phyloP scores from a whole-genome alignment of 2,888 invertebrate species.

The Melieria picta region DNA sequence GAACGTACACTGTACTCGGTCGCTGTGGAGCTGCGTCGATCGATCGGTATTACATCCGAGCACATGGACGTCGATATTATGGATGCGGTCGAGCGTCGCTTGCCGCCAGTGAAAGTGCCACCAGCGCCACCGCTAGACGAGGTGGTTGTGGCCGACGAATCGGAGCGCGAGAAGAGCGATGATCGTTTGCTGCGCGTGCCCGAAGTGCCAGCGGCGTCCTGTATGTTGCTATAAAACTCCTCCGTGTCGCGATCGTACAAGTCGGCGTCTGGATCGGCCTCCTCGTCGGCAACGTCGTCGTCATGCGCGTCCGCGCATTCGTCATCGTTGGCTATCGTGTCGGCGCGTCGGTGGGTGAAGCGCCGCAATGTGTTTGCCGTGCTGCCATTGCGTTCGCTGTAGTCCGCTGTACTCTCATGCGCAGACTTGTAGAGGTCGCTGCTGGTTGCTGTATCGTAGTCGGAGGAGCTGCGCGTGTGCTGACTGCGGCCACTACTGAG shows the following conservation, averaged over 20 bases:
- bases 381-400: neutral
- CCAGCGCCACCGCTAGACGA: slow-evolving; percentile 59
- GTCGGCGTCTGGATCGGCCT: slow-evolving; percentile 46
- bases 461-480: slow-evolving; percentile 40
- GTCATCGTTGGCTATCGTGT: slow-evolving; percentile 19
- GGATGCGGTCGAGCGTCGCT: slow-evolving; percentile 64
- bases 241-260: slow-evolving; percentile 61
- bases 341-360: slow-evolving; percentile 35
- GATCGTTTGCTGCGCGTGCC: slow-evolving; percentile 60
- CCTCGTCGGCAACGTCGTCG: slow-evolving; percentile 45
- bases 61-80: slow-evolving; percentile 64
- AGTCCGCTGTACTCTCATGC: neutral
- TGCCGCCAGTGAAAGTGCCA: slow-evolving; percentile 62
- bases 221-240: slow-evolving; percentile 63
- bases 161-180: slow-evolving; percentile 64
- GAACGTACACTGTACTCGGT: slow-evolving; percentile 61
- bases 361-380: slow-evolving; percentile 8
- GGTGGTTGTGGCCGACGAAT: slow-evolving; percentile 65
- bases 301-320: slow-evolving; percentile 31
- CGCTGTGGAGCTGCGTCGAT: slow-evolving; percentile 62
- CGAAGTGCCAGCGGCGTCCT: slow-evolving; percentile 53
- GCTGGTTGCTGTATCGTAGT: slow-evolving; percentile 44
- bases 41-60: slow-evolving; percentile 61
- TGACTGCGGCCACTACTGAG: slow-evolving; percentile 42
- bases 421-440: slow-evolving; percentile 39